Base-by-base conservation (phyloP, 2,888 invertebrate species). In the Augochlorella aurata region DNA sequence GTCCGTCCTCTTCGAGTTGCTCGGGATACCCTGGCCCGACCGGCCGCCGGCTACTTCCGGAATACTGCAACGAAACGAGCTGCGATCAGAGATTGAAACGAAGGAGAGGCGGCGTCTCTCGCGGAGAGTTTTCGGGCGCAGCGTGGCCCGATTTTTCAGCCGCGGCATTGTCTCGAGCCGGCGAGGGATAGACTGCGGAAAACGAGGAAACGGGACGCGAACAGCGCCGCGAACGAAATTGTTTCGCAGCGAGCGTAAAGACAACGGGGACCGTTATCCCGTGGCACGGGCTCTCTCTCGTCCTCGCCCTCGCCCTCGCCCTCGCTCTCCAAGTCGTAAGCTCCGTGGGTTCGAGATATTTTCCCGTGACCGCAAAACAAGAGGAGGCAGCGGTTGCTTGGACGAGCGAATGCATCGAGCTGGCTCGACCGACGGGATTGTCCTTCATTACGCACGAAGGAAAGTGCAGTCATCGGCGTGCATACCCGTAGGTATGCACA, bases 391-490 rank as follows among this genome's bases (percentile, higher is more conserved):
- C 82, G 84, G 79, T 78, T 83, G 86, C 80, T 83, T 83, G 81
- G 80, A 81, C 85, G 83, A 82, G 85, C 87, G 83, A 81, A 82
- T 79, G 88, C 87, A 86, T 85, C 85, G 83, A 77, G 79, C 79
- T 76, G 81, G 79, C 74, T 68, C 79, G 77, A 77, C 81, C 86
- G 85, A 81, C 87, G 83, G 87, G 88, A 87, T 83, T 87, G 88
- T 90, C 90, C 89, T 91, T 92, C 91, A 89, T 92, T 91, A 91
- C 89, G 90, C 89, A 90, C 88, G 89, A 91, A 90, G 91, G 90
- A 92, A 91, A 91, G 90, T 90, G 91, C 89, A 91, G 90, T 89
- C 90, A 90, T 90, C 88, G 90, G 87, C 88, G 90, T 89, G 91
- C 89, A 88, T 90, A 87, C 88, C 88, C 89, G 87, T 86, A 88